phyloP scores from a whole-genome alignment of 2,888 invertebrate species.

The Dicranocentrus wangi region DNA sequence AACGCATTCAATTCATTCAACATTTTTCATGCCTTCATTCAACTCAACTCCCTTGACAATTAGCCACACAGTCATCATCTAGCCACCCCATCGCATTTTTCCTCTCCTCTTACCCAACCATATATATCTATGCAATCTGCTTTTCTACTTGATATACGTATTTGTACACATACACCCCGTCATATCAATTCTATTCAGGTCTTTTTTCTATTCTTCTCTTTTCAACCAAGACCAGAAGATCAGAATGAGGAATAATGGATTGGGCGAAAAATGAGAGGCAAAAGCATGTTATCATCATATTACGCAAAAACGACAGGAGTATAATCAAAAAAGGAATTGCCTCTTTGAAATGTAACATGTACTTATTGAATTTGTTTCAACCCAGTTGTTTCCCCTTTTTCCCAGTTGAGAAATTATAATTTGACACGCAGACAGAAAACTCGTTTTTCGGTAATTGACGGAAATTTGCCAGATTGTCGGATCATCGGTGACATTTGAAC shows the following conservation, averaged over 20 bases:
- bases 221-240: conserved; percentile 22
- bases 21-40: conserved; percentile 60
- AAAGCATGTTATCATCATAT: conserved; percentile 55
- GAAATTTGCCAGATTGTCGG: conserved; percentile 10
- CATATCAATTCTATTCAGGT: conserved; percentile 39
- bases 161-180: conserved; percentile 5
- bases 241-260: conserved; percentile 22
- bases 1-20: conserved; percentile 46
- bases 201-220: conserved; percentile 22
- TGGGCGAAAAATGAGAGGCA: conserved; percentile 54
- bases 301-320: conserved; percentile 58
- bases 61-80: conserved; percentile 55
- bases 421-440: conserved; percentile 58
- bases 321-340: conserved; percentile 51
- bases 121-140: neutral
- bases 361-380: conserved; percentile 63
- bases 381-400: conserved; percentile 51
- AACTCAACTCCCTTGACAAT: conserved; percentile 58
- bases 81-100: conserved; percentile 49
- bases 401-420: conserved; percentile 49
- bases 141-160: neutral
- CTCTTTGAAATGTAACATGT: conserved; percentile 44
- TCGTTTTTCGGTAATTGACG: neutral
- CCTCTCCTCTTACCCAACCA: conserved; percentile 1
- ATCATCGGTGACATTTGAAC: conserved; percentile 1